phyloP scores from a whole-genome alignment of 2,888 invertebrate genomes.

The Polymixis flavicincta region DNA sequence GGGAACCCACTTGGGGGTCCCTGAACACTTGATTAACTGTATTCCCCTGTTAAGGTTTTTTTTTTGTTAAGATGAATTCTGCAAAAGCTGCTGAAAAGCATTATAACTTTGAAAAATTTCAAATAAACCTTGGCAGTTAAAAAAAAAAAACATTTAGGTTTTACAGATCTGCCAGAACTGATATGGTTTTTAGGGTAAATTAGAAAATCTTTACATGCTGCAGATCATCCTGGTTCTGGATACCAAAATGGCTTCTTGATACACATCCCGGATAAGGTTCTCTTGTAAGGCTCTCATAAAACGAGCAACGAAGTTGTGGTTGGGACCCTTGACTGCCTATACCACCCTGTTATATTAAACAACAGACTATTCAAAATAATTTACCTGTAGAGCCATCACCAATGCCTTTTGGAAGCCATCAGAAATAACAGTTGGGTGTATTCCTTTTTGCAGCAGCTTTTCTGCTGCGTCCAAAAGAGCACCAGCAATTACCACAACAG shows the following conservation, averaged over 20 bases:
- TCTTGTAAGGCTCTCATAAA: neutral
- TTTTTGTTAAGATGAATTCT: too few species aligned
- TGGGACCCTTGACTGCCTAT: neutral
- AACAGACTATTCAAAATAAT: slow-evolving; percentile 3
- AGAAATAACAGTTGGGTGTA: slow-evolving; percentile 99
- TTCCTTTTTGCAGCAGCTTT: slow-evolving; percentile 97
- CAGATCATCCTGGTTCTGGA: neutral
- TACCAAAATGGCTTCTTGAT: neutral
- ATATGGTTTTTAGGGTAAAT: too few species aligned
- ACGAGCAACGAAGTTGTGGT: neutral
- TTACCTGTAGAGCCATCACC: slow-evolving; percentile 92
- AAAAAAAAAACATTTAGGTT: too few species aligned
- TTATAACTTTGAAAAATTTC: too few species aligned
- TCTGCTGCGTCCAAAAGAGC: slow-evolving; percentile 98
- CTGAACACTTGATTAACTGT: neutral
- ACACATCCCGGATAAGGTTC: neutral
- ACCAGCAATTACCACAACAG: slow-evolving; percentile 99
- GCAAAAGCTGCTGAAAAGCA: too few species aligned
- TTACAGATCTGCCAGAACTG: too few species aligned
- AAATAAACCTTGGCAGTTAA: too few species aligned
- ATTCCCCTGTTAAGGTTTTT: too few species aligned
- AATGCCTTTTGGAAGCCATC: slow-evolving; percentile 98
- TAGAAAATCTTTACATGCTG: neutral
- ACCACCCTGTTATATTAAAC: neutral
- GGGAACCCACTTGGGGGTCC: too few species aligned